Evolutionary conservation across 2,797 vertebrate species (phyloP).

Genomic region (Cuniculus paca): DNA sequence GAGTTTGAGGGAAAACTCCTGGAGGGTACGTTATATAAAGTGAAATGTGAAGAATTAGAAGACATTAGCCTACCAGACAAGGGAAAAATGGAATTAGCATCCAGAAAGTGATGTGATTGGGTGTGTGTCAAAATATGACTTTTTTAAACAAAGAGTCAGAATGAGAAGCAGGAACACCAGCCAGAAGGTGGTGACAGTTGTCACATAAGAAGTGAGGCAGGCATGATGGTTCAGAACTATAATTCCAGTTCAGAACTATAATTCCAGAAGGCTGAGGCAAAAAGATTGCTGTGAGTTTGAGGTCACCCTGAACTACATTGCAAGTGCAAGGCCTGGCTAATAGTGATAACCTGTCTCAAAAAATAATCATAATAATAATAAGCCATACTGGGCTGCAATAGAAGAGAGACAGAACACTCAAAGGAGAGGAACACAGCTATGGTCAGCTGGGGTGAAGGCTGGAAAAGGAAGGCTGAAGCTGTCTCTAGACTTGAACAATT

Average conservation of each 20-base stretch:
- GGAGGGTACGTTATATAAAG: not conserved
- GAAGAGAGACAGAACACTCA: not conserved
- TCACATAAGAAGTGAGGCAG: not conserved
- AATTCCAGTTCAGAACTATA: not conserved
- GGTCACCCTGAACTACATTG: not conserved
- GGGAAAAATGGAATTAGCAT: not conserved
- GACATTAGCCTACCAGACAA: not conserved
- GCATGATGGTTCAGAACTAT: not conserved
- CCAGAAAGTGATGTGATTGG: not conserved
- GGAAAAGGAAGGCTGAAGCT: not conserved
- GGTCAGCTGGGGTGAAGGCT: not conserved
- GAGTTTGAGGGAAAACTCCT: not conserved
- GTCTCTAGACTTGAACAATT: not conserved
- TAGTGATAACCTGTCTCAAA: not conserved
- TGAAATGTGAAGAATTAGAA: slow-evolving; percentile 7
- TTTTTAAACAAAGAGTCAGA: not conserved
- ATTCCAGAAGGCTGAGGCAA: not conserved
- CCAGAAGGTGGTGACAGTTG: not conserved
- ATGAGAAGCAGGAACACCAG: not conserved
- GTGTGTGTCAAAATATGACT: not conserved
- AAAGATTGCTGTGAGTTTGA: not conserved
- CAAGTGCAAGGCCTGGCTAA: not conserved
- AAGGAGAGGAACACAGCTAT: not conserved
- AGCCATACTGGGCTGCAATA: not conserved
- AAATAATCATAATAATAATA: not conserved